phyloP scores from a whole-genome alignment of 1,140 invertebrate genomes.

The Drosophila kohkoa region DNA sequence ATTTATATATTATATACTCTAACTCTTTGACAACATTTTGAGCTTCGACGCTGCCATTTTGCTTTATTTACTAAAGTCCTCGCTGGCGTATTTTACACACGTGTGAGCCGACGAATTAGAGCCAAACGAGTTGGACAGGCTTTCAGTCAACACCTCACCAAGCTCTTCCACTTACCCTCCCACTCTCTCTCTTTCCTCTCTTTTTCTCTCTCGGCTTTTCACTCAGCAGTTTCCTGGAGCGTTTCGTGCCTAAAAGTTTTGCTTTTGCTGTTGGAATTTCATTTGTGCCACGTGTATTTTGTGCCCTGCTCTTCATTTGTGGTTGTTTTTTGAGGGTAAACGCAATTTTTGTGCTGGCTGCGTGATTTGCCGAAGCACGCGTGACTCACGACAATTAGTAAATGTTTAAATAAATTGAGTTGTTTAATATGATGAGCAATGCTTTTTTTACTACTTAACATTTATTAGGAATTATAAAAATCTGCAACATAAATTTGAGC shows the following conservation, averaged over 20 bases:
- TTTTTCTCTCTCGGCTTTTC: neutral
- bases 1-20: constrained; percentile 28
- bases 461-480: too few relatives aligned
- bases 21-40: constrained; percentile 48
- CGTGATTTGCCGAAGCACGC: constrained; percentile 14
- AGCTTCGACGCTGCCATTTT: constrained; percentile 28
- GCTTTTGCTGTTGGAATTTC: constrained; percentile 52
- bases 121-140: constrained; percentile 28
- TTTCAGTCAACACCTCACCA: constrained; percentile 6
- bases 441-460: too few relatives aligned
- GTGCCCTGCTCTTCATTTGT: neutral
- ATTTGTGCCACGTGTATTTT: constrained; percentile 56
- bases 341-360: neutral
- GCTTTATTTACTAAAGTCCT: constrained; percentile 39
- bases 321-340: neutral
- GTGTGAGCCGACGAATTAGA: constrained; percentile 52
- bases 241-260: constrained; percentile 37
- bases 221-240: constrained; percentile 8
- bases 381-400: constrained; percentile 5
- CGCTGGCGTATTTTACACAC: constrained; percentile 64
- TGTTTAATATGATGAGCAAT: too few relatives aligned
- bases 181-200: constrained; percentile 8
- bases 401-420: neutral
- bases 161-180: constrained; percentile 1
- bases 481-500: neutral